phyloP scores from a whole-genome alignment of 2,888 invertebrate genomes.

The Melanophora roralis region DNA sequence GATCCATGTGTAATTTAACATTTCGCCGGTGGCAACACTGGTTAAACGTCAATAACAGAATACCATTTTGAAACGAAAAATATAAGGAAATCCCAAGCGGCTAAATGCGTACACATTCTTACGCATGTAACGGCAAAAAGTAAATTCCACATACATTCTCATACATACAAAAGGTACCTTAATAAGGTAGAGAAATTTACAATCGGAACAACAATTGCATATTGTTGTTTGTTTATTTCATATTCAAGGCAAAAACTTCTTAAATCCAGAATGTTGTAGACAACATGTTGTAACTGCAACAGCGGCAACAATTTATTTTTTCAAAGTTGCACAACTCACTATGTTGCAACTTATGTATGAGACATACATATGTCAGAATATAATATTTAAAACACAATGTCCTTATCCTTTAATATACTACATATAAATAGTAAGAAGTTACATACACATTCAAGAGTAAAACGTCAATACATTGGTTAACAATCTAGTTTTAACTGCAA shows the following conservation, averaged over 20 bases:
- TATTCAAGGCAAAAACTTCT: neutral
- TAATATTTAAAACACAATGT: neutral
- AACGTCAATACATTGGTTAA: slow-evolving; percentile 38
- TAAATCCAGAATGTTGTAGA: slow-evolving; percentile 4
- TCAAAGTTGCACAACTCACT: neutral
- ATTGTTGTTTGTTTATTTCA: neutral
- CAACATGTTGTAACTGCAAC: slow-evolving; percentile 38
- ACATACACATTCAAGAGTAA: slow-evolving; percentile 43
- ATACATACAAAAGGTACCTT: slow-evolving; percentile 22
- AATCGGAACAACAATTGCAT: neutral
- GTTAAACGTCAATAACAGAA: too few relatives aligned
- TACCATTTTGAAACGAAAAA: too few relatives aligned
- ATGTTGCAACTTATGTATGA: neutral
- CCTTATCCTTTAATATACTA: neutral
- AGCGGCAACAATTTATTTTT: neutral
- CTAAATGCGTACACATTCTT: too few relatives aligned
- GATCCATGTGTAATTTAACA: too few relatives aligned
- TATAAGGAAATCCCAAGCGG: too few relatives aligned
- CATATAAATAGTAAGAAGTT: slow-evolving; percentile 28
- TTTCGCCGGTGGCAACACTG: too few relatives aligned
- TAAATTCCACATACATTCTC: neutral
- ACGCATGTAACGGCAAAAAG: too few relatives aligned
- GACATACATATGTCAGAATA: slow-evolving; percentile 10
- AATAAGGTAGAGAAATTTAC: slow-evolving; percentile 22
- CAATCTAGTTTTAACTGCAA: slow-evolving; percentile 21